These are phyloP conservation scores for Tragelaphus strepsiceros DNA, from an alignment of 2,113 vertebrate species.

Conservation along the genomic window DNA sequence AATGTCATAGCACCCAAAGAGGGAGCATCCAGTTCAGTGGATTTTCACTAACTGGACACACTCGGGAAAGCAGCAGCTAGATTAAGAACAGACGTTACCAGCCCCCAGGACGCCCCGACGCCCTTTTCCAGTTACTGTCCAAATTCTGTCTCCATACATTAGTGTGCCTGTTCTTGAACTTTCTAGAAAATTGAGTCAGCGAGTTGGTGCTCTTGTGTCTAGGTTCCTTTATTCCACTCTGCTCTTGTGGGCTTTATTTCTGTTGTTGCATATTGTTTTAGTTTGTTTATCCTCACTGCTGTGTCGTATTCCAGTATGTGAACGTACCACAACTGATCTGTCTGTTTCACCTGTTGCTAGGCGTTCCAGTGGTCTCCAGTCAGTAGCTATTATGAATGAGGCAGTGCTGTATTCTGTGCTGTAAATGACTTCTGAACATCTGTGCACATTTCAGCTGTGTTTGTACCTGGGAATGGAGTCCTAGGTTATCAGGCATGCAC, in stretches of 20 bases:
- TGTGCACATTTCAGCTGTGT: background rate
- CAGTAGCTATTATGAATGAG: rapidly evolving
- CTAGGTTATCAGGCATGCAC: background rate
- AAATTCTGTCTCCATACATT: background rate
- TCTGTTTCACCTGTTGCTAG: background rate
- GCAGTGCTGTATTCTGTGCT: too few species aligned
- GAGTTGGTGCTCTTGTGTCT: background rate
- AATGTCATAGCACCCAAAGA: background rate
- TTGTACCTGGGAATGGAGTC: background rate
- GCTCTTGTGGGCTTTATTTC: background rate
- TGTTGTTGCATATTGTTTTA: rapidly evolving
- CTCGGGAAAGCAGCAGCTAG: too few species aligned
- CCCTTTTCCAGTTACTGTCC: background rate
- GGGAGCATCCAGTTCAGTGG: background rate
- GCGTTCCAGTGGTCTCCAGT: background rate
- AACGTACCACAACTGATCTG: rapidly evolving
- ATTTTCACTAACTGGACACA: background rate
- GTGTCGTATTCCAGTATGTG: background rate
- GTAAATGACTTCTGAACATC: rapidly evolving
- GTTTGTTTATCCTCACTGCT: background rate
- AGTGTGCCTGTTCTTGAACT: background rate
- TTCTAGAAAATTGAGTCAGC: background rate
- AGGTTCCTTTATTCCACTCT: background rate
- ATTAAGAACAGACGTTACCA: background rate
- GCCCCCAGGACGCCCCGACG: rapidly evolving